Evolutionary conservation across 2,113 vertebrate species (phyloP).

Genomic region (Typhlomys cinereus): DNA sequence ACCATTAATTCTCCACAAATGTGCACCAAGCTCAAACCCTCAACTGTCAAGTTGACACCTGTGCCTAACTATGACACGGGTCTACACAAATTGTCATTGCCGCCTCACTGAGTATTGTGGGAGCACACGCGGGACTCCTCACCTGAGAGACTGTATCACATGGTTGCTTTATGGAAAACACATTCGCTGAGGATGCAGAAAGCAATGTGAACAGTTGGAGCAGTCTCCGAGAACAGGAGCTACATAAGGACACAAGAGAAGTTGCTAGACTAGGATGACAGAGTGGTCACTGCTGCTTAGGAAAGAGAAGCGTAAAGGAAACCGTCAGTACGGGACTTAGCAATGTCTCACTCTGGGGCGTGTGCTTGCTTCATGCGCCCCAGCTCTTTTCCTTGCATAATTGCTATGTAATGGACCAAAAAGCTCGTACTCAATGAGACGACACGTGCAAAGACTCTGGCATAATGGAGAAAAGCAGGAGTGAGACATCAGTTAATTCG

Average conservation of each 20-base stretch:
- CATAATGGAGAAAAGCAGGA: not conserved
- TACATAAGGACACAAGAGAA: not conserved
- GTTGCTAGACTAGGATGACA: too few relatives aligned
- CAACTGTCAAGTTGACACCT: too few relatives aligned
- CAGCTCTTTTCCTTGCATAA: not conserved
- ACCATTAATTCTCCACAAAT: too few relatives aligned
- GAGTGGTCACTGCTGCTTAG: too few relatives aligned
- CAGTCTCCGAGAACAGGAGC: not conserved
- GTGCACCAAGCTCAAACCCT: too few relatives aligned
- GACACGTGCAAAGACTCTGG: not conserved
- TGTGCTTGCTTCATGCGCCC: accelerated
- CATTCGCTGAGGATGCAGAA: not conserved
- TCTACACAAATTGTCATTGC: conserved; percentile 28
- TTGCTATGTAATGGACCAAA: not conserved
- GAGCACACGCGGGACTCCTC: not conserved
- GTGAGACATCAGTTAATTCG: not conserved
- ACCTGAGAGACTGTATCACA: not conserved
- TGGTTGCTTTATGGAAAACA: not conserved
- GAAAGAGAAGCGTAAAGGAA: not conserved
- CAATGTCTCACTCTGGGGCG: accelerated
- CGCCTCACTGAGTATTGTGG: not conserved
- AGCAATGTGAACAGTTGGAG: too few relatives aligned
- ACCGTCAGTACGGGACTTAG: not conserved
- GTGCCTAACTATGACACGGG: too few relatives aligned
- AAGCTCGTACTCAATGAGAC: not conserved